A percentile compares a stretch with the other conserved stretches of the same genome.
These are phyloP conservation scores for Ennomos fuscantarius DNA, from an alignment of 2,888 invertebrate species.

Conservation along the genomic window DNA sequence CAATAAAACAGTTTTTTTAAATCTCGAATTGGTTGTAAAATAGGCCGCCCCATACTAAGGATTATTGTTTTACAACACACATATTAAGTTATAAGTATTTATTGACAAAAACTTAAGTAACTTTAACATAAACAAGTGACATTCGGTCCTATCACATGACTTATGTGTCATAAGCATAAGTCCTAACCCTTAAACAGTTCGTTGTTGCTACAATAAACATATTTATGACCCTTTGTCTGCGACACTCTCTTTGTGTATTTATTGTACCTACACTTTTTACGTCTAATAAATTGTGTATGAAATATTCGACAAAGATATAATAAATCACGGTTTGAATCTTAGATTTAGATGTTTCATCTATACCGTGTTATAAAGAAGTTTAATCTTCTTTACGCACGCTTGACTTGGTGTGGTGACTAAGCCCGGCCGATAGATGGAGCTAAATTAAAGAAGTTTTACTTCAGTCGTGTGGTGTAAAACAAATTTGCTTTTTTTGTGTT, in stretches of 20 bases:
- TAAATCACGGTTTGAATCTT: slow-evolving; percentile 17
- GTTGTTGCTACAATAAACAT: slow-evolving; percentile 31
- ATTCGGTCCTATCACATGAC: background rate
- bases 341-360: slow-evolving; percentile 12
- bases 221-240: slow-evolving; percentile 36
- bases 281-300: slow-evolving; percentile 28
- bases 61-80: no score
- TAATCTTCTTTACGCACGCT: no score
- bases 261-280: slow-evolving; percentile 31
- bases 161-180: slow-evolving; percentile 6
- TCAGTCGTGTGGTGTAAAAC: no score
- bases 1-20: no score
- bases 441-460: no score
- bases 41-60: no score
- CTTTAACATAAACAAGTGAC: slow-evolving; percentile 2
- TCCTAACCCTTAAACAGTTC: slow-evolving; percentile 6
- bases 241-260: slow-evolving; percentile 26
- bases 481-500: no score
- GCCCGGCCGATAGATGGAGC: no score
- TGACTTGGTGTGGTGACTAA: no score
- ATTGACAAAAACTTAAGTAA: no score
- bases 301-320: slow-evolving; percentile 12
- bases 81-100: no score
- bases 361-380: slow-evolving; percentile 4
- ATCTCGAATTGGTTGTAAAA: no score